These are phyloP conservation scores for Sebastes iracundus DNA, from an alignment of 2,797 vertebrate species.

Conservation along the genomic window DNA sequence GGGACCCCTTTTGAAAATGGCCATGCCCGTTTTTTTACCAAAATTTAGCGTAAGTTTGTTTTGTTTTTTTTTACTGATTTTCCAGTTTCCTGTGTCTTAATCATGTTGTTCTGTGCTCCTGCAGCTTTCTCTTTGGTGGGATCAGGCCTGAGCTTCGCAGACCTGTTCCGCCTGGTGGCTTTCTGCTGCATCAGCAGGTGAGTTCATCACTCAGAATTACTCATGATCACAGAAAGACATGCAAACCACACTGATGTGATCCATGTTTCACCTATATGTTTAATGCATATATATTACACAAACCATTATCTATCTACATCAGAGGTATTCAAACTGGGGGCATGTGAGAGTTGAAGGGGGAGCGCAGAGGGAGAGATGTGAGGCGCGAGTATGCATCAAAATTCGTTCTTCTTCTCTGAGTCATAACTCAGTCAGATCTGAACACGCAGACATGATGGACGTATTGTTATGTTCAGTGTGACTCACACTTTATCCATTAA, in stretches of 20 bases:
- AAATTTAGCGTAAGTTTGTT: accelerated
- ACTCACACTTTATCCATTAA: neutral
- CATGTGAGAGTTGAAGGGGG: neutral
- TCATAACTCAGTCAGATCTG: neutral
- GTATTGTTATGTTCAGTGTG: too few species aligned
- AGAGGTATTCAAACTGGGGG: neutral
- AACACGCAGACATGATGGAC: neutral
- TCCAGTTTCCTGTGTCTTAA: neutral
- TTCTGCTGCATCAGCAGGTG: conserved; percentile 99
- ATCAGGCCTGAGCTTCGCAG: conserved; percentile 93
- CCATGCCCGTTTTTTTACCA: accelerated
- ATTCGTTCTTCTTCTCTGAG: neutral
- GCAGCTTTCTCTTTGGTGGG: conserved; percentile 93
- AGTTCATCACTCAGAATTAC: conserved; percentile 45
- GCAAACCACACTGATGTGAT: neutral
- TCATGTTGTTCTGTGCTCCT: neutral
- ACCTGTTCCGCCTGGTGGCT: conserved; percentile 93
- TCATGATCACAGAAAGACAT: neutral
- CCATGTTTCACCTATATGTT: neutral
- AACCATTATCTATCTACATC: neutral
- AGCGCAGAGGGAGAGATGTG: neutral
- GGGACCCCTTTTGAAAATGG: too few species aligned
- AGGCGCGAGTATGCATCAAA: neutral
- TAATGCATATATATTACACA: neutral
- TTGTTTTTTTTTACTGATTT: neutral